Base-by-base conservation (phyloP, 2,888 invertebrate species). In the Nesidiocoris tenuis region DNA sequence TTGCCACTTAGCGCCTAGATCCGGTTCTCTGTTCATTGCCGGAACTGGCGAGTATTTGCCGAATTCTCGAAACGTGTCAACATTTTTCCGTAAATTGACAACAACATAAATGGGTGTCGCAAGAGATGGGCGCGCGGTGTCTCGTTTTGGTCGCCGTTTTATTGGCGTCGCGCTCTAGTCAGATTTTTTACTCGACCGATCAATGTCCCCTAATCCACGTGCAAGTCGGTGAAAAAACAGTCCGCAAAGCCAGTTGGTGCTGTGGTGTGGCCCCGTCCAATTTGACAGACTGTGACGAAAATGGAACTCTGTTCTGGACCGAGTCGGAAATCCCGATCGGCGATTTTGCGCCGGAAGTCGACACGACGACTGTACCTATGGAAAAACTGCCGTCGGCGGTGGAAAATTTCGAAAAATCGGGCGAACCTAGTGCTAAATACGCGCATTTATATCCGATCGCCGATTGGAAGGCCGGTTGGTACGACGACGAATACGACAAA, bases 381-480 rank as follows among this genome's bases (percentile, higher is more conserved):
- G 39, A 1, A 1, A 1, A 1, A 39, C 17, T 25, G 3, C 25
- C 39, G 25, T 16, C n/a, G 5, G 2, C 9, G 12, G 18, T 7
- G 3, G 17, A 24, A 18, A 7, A 64, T 1, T 5, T n/a, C 25
- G 16, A 17, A n/a, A 56, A 17, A 21, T 1, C 12, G 16, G 12
- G 0, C 7, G 1, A n/a, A 12, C 1, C 16, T n/a, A 70, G 54
- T 19, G 70, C 57, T 0, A 61, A 39, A 54, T 72, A 7, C 72
- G 61, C 61, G 21, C 19, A 72, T 54, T 19, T 72, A 1, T 74
- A 74, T 54, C 74, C 74, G 18, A 64, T 74, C 22, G 3, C 56
- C 9, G 19, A 22, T 3, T 74, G 74, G 74, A 74, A 74, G n/a
- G 9, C 2, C 17, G 74, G 74, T 0, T 74, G 56, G 64, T 74